Percentiles rank a stretch among this genome's conserved stretches.
These are phyloP conservation scores for Drosophila gaucha DNA, from an alignment of 2,888 invertebrate genomes.

Conservation along the genomic window DNA sequence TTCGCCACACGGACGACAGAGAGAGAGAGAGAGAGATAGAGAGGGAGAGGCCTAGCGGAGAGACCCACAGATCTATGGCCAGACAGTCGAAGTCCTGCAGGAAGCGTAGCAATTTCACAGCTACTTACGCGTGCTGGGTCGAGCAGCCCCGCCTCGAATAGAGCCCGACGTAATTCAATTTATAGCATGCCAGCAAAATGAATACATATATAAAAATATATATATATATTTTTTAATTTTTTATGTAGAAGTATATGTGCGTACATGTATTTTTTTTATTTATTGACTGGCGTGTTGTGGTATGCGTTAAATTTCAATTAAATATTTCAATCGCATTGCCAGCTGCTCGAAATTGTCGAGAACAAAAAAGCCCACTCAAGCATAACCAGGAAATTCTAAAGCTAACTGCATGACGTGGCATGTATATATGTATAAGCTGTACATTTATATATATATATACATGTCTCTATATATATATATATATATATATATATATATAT, in stretches of 20 bases:
- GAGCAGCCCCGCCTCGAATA: slow-evolving; percentile 29
- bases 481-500: slow-evolving; percentile 36
- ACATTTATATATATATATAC: background rate
- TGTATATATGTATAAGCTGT: no score
- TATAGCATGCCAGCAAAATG: slow-evolving; percentile 64
- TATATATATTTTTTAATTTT: slow-evolving; percentile 39
- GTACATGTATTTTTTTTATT: slow-evolving; percentile 58
- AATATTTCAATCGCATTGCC: slow-evolving; percentile 75
- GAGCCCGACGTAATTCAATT: slow-evolving; percentile 69
- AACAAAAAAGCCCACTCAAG: slow-evolving; percentile 15
- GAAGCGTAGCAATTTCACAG: slow-evolving; percentile 70
- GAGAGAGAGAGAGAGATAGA: background rate
- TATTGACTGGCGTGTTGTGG: slow-evolving; percentile 69
- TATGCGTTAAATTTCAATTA: slow-evolving; percentile 79
- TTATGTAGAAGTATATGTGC: slow-evolving; percentile 27
- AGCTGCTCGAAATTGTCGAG: slow-evolving; percentile 19
- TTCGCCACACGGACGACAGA: slow-evolving; percentile 54
- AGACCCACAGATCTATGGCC: slow-evolving; percentile 22
- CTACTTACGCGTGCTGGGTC: slow-evolving; percentile 69
- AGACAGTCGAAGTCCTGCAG: slow-evolving; percentile 32
- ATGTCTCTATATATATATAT: slow-evolving; percentile 16
- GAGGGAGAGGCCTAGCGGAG: slow-evolving; percentile 16
- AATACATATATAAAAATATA: slow-evolving; percentile 56
- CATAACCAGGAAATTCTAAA: slow-evolving; percentile 4
- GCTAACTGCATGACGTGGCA: slow-evolving; percentile 41